Base-by-base conservation (phyloP, 35 echinoderm and acorn worm species). In the Apostichopus parvimensis region DNA sequence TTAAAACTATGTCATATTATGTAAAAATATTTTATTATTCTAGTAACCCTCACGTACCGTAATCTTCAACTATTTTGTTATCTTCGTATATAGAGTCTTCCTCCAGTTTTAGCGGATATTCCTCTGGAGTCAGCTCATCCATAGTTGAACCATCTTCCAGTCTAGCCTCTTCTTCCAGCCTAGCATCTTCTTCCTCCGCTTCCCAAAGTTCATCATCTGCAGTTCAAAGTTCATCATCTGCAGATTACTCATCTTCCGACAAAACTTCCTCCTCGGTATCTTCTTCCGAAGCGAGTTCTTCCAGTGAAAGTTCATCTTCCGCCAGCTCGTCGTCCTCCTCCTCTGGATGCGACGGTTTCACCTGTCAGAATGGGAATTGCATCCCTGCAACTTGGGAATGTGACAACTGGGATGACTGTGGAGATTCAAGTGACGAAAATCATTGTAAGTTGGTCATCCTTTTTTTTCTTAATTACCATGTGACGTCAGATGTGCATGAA, bases 321-420 rank as follows among this genome's bases (percentile, higher is more conserved):
- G 34, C 5, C 26, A 54, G 79, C 15, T 81, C 79, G 6, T 12
- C 79, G 20, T 82, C 79, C 7, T 82, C 79, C 14, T 9, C 2
- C 1, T 9, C 79, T 4, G 10, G 1, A 11, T 82, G 79, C 79
- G 52, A 82, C 52, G 79, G 79, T 54, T 82, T 82, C 54, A 25
- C 25, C 10, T 90, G 88, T 52, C 45, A 90, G 18, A 90, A 90
- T 68, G 88, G 88, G 20, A 13, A 77, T 17, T 90, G 88, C 22
- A 90, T 90, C 14, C 88, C 22, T 2, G 45, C 88, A 56, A 20
- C 55, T 45, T 90, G 88, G 88, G 65, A 76, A 18, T 90, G 88
- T 90, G 88, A 90, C 15, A 55, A 90, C 23, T 90, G 65, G 65
- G 88, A 90, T 78, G 88, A 90, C 21, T 90, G 88, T 78, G 88